A percentile compares a stretch with the other conserved stretches of the same genome.
phyloP scores from a whole-genome alignment of 2,888 invertebrate genomes.

The Bursaphelenchus okinawaensis region DNA sequence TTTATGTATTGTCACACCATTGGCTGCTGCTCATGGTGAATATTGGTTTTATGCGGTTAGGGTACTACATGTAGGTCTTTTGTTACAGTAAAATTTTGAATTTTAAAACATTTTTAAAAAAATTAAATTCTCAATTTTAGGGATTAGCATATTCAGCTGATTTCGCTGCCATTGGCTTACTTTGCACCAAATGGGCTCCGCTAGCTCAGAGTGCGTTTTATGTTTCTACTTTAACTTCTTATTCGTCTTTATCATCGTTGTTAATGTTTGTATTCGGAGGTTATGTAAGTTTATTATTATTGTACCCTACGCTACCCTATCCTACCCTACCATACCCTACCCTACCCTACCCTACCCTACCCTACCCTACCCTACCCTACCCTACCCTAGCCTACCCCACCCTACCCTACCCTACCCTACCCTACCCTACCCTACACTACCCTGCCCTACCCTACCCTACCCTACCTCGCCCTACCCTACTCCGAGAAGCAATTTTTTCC shows the following conservation, averaged over 20 bases:
- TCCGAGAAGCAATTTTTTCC: too few relatives aligned
- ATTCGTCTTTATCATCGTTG: neutral
- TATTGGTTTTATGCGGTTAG: neutral
- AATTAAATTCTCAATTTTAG: slow-evolving; percentile 1
- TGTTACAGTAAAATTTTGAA: too few relatives aligned
- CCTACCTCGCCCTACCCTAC: too few relatives aligned
- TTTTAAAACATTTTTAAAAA: neutral
- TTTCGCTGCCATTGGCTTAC: neutral
- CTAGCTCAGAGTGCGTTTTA: neutral
- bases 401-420: too few relatives aligned
- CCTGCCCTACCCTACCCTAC: too few relatives aligned
- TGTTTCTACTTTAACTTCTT: neutral
- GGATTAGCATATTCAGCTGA: neutral
- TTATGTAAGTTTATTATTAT: neutral
- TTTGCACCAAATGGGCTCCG: neutral
- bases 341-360: too few relatives aligned
- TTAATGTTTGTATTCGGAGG: neutral
- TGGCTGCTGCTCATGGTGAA: neutral
- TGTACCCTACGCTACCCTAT: too few relatives aligned
- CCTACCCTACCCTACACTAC: too few relatives aligned
- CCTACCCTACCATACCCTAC: too few relatives aligned
- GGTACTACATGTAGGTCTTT: neutral
- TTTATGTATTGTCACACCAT: neutral
- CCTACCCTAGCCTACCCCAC: too few relatives aligned
- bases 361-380: too few relatives aligned